Percentiles rank a stretch among this genome's conserved stretches.
These are phyloP conservation scores for Cheilosia pagana DNA, from an alignment of 2,888 invertebrate species.

Conservation along the genomic window DNA sequence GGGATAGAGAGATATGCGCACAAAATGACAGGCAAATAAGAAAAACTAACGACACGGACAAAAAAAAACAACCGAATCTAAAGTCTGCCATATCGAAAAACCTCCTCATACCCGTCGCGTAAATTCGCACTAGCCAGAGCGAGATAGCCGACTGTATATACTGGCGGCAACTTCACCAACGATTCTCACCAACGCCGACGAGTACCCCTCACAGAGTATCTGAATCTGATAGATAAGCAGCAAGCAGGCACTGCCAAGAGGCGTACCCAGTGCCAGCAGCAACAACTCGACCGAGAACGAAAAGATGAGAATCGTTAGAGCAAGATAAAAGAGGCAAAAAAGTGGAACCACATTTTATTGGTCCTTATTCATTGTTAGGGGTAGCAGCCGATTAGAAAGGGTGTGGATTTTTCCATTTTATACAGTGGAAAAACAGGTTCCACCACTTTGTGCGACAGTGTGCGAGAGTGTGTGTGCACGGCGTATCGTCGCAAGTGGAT, in stretches of 20 bases:
- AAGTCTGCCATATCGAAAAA: conserved; percentile 75
- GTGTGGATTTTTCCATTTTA: conserved; percentile 66
- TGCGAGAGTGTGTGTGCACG: conserved; percentile 49
- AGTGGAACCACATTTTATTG: conserved; percentile 70
- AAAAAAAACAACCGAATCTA: conserved; percentile 58
- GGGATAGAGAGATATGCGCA: conserved; percentile 61
- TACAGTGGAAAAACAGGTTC: conserved; percentile 68
- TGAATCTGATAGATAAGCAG: too few relatives aligned
- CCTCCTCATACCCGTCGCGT: conserved; percentile 39
- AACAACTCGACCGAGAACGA: conserved; percentile 45
- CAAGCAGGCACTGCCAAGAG: conserved; percentile 36
- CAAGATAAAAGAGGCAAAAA: conserved; percentile 68
- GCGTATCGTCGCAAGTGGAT: conserved; percentile 54
- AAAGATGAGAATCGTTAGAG: conserved; percentile 57
- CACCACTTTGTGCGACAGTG: conserved; percentile 50
- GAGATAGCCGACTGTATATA: conserved; percentile 44
- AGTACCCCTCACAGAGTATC: conserved; percentile 50
- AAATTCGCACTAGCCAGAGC: conserved; percentile 30
- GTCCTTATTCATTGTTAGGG: conserved; percentile 67
- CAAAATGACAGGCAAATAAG: conserved; percentile 17
- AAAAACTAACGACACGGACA: not conserved
- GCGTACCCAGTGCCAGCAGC: conserved; percentile 57
- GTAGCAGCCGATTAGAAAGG: conserved; percentile 66
- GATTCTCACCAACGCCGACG: conserved; percentile 64
- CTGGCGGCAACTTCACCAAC: conserved; percentile 46